Conservation (phyloP, 2,113 vertebrate genomes). For the Phrynosoma platyrhinos region DNA sequence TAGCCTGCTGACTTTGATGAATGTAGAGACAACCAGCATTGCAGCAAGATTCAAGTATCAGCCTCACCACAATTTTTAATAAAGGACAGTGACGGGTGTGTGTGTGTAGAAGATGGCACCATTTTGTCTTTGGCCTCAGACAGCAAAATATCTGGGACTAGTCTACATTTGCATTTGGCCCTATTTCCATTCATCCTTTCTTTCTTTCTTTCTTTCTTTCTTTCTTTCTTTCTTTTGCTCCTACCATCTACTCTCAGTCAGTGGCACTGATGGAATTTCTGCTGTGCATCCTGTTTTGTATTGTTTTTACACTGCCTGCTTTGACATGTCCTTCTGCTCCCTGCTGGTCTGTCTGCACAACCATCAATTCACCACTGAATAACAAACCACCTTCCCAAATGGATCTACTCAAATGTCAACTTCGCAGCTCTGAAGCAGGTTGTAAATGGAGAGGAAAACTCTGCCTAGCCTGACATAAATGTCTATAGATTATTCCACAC, state of each 20-base stretch:
- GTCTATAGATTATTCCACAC: neutral
- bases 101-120: neutral
- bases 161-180: neutral
- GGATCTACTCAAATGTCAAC: neutral
- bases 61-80: neutral
- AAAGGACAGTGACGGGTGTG: too few species aligned
- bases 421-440: neutral
- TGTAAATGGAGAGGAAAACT: neutral
- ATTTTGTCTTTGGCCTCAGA: neutral
- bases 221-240: neutral
- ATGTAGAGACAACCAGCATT: neutral
- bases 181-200: neutral
- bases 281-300: neutral
- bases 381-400: neutral
- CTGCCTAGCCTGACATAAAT: neutral
- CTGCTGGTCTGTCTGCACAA: neutral
- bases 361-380: neutral
- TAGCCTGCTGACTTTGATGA: neutral
- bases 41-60: neutral
- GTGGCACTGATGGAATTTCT: neutral
- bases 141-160: neutral
- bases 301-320: neutral
- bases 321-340: conserved; percentile 11
- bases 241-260: neutral
- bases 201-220: neutral